phyloP scores from a whole-genome alignment of 2,888 invertebrate species.

The Lepeophtheirus nordmannii region DNA sequence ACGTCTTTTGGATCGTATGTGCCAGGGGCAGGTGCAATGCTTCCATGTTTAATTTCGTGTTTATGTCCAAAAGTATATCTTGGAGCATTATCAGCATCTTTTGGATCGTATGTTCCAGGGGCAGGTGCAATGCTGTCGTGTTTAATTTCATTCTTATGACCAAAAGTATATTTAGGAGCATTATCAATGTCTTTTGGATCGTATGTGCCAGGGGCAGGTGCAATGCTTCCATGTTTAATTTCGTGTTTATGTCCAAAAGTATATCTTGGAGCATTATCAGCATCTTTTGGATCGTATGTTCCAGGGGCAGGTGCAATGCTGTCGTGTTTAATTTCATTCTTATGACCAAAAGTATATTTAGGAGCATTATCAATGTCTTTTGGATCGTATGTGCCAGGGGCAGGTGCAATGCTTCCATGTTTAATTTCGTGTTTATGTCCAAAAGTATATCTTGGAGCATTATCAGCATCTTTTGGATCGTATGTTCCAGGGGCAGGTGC shows the following conservation, averaged over 20 bases:
- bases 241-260: slow-evolving; percentile 21
- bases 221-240: slow-evolving; percentile 37
- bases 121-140: slow-evolving; percentile 31
- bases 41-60: slow-evolving; percentile 4
- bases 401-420: slow-evolving; percentile 50
- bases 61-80: slow-evolving; percentile 21
- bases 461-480: slow-evolving; percentile 51
- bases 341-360: slow-evolving; percentile 55
- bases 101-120: slow-evolving; percentile 18
- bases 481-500: slow-evolving; percentile 81
- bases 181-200: slow-evolving; percentile 50
- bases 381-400: slow-evolving; percentile 67
- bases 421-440: slow-evolving; percentile 16
- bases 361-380: slow-evolving; percentile 49
- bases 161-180: slow-evolving; percentile 1
- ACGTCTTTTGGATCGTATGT: slow-evolving; percentile 61
- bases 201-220: slow-evolving; percentile 78
- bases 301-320: slow-evolving; percentile 18
- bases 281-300: slow-evolving; percentile 16
- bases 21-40: slow-evolving; percentile 55
- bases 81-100: slow-evolving; percentile 39
- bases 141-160: neutral
- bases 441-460: slow-evolving; percentile 29
- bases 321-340: slow-evolving; percentile 37
- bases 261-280: slow-evolving; percentile 5